phyloP scores from a whole-genome alignment of 2,113 vertebrate genomes.

The Halcyon malimbica region DNA sequence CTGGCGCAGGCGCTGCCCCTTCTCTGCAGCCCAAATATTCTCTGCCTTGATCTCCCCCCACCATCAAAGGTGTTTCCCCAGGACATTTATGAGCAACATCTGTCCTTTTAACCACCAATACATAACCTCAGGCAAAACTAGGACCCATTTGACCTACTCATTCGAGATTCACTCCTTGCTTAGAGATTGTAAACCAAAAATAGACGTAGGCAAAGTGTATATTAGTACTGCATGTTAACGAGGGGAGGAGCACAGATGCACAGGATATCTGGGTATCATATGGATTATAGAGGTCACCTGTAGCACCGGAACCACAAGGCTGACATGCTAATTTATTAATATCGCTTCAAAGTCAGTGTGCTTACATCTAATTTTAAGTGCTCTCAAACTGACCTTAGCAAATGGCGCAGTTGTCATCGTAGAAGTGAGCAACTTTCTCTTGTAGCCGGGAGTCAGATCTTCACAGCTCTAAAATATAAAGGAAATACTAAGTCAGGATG shows the following conservation, averaged over 20 bases:
- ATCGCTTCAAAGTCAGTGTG: background rate
- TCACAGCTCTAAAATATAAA: background rate
- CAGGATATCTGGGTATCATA: background rate
- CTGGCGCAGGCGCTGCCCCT: background rate
- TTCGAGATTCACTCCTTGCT: background rate
- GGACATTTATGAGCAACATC: background rate
- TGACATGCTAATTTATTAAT: background rate
- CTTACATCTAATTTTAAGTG: background rate
- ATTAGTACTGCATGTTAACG: background rate
- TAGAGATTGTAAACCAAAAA: background rate
- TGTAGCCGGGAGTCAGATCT: slow-evolving; percentile 1
- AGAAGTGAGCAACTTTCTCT: slow-evolving; percentile 16
- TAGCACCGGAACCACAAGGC: background rate
- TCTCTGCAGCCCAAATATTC: background rate
- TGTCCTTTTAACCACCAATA: background rate
- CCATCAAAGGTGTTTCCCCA: background rate
- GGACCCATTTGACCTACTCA: background rate
- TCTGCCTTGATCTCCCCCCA: background rate
- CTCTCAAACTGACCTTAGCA: background rate
- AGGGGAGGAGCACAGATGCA: background rate
- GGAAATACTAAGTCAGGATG: background rate
- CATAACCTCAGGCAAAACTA: accelerated
- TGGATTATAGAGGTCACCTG: background rate
- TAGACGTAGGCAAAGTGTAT: accelerated
- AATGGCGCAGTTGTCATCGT: background rate